Evolutionary conservation across 2,888 invertebrate species (phyloP), one percentile per base, ranked within the genome.

Genomic region (Melolontha melolontha): DNA sequence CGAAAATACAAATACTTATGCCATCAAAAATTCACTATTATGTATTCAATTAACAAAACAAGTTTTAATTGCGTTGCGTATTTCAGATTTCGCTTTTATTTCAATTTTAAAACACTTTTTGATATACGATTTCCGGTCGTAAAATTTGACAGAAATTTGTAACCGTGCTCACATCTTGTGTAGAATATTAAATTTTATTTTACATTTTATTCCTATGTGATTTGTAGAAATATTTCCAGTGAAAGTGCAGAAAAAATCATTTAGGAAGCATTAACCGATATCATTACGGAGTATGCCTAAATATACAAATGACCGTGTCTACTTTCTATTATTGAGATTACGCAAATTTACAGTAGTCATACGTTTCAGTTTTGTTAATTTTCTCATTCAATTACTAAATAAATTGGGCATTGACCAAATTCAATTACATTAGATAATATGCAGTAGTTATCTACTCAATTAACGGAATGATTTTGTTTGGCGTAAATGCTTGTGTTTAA

Each of bases 241-340:
- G 55, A 55, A 55, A 55, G 55, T 55, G n/a, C 16, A 55, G 55
- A 55, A 40, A 49, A 55, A 55, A 55, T 55, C 40, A 41, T 54
- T 54, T 54, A 54, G 39, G 54, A 54, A 54, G 10, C 54, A 54
- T 55, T 55, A 55, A 16, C 41, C 22, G 55, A 55, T 55, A 41
- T 41, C 41, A 55, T 55, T 55, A 55, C 55, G 16, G 41, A 41
- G 16, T 55, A 16, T 22, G 14, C 34, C 39, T 54, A 39, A 55
- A 55, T 55, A 41, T 55, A 55, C 55, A 41, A 55, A 41, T 55
- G 40, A 41, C 16, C 41, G 27, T 17, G 34, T 17, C 39, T 5
- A 17, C 55, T 55, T 55, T 55, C 55, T 55, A 55, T 27, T 40
- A 17, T 41, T 40, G 14, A 41, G 34, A 40, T 55, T 55, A 17